phyloP scores from a whole-genome alignment of 2,888 invertebrate genomes.

The Quadroppia sp. region DNA sequence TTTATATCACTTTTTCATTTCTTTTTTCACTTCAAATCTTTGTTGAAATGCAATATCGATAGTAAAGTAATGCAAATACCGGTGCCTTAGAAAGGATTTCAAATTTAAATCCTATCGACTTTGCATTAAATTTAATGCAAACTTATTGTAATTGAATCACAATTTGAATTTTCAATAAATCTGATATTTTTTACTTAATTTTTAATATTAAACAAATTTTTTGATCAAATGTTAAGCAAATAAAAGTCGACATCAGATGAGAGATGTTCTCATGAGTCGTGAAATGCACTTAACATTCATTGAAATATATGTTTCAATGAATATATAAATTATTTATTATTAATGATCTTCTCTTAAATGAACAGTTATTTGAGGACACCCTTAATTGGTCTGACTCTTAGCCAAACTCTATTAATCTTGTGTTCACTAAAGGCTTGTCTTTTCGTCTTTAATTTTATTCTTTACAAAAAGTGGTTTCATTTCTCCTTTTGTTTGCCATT shows the following conservation, averaged over 20 bases:
- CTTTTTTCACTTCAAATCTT: neutral
- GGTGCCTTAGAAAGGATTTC: neutral
- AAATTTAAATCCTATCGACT: neutral
- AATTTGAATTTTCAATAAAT: constrained; percentile 3
- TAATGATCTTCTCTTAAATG: constrained; percentile 23
- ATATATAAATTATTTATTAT: constrained; percentile 33
- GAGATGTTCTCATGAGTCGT: neutral
- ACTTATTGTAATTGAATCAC: too few relatives aligned
- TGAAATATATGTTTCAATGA: constrained; percentile 25
- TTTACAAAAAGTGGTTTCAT: neutral
- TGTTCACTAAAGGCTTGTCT: neutral
- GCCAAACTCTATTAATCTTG: neutral
- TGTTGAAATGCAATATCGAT: neutral
- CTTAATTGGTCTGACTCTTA: constrained; percentile 23
- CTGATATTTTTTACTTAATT: constrained; percentile 6
- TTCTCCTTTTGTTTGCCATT: neutral
- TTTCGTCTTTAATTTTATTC: neutral
- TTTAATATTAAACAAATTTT: too few relatives aligned
- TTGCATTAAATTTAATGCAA: neutral
- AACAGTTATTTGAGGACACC: neutral
- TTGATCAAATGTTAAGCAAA: neutral
- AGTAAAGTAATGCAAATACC: neutral
- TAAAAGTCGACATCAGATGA: neutral
- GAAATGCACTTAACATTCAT: constrained; percentile 25
- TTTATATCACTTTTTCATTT: neutral